A percentile compares a stretch with the other conserved stretches of the same genome.
Evolutionary conservation across 2,113 vertebrate genomes (phyloP).

Genomic region (Naja naja): DNA sequence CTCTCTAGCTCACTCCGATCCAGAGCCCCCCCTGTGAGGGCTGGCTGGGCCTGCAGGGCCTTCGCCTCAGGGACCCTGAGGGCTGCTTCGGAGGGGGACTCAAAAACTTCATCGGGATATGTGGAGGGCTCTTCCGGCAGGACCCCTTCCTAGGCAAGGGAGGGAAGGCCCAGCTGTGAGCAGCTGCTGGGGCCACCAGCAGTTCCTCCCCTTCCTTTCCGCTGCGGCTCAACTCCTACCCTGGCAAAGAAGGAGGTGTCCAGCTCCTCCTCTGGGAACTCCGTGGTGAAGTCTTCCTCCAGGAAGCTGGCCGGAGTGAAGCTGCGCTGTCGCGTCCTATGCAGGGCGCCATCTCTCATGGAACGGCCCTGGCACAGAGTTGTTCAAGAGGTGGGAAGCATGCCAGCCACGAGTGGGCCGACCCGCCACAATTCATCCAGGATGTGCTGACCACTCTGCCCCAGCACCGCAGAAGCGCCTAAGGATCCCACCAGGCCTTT

Average conservation of each 20-base stretch:
- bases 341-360: constrained; percentile 78
- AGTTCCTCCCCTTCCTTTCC: accelerated
- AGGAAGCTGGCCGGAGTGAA: constrained; percentile 94
- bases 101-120: constrained; percentile 90
- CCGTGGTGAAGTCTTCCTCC: constrained; percentile 86
- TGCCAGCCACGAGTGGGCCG: not conserved
- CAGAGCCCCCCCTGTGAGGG: constrained; percentile 90
- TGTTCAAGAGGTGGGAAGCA: accelerated
- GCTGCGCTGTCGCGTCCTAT: constrained; percentile 84
- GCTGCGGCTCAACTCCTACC: constrained; percentile 66
- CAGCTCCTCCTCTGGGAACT: constrained; percentile 93
- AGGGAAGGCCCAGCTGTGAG: not conserved
- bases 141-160: constrained; percentile 81
- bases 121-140: constrained; percentile 93
- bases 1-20: constrained; percentile 90
- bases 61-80: constrained; percentile 82
- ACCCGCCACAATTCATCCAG: not conserved
- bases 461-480: not conserved
- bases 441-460: not conserved
- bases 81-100: constrained; percentile 87
- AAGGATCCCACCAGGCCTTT: not conserved
- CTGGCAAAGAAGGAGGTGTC: constrained; percentile 97
- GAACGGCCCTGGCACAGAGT: constrained; percentile 83
- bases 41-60: constrained; percentile 74
- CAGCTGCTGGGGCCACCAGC: too few relatives aligned